Evolutionary conservation across 2,888 invertebrate species (phyloP), one percentile per base, ranked within the genome.

Genomic region (Uropetala carovei): DNA sequence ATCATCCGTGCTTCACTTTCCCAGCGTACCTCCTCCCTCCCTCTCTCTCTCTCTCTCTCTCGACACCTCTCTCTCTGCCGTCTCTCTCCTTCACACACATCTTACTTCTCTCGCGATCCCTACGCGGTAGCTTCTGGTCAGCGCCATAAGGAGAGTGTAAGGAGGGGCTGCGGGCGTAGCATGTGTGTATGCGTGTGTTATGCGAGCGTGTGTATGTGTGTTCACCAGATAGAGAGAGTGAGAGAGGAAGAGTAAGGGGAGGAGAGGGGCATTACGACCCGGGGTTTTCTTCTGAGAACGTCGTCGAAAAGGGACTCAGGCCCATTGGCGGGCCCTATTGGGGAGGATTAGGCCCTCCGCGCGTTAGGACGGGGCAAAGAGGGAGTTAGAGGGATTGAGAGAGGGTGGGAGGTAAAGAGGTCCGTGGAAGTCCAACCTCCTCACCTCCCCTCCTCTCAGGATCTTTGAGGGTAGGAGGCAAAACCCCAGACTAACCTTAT

Each of bases 401-500:
- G 82, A 82, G 11, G 82, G 83, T n/a, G 11, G 82, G 83, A 57
- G 57, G 83, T 57, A 83, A 83, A 83, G 83, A 83, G 83, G 83
- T 83, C 83, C 83, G 57, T 57, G 18, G 64, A 64, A 64, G 64
- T n/a, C 64, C 83, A 43, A 83, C 83, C 13, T 56, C 83, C 56
- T n/a, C 56, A 14, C n/a, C 56, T 27, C 83, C 56, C 83, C 56
- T 13, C 83, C 27, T 30, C 82, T 82, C 14, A 57, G 83, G 83
- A 83, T 83, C 83, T 83, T 57, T 8, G 57, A 27, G 43, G 30
- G 82, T 18, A 11, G 18, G 83, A 83, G 83, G 83, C 89, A 59
- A 89, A 89, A 64, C 64, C 89, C 89, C 89, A 64, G 89, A 89
- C 89, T 89, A 89, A 89, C 89, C 89, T 89, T 89, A 89, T 89